Percentiles rank a stretch among this genome's conserved stretches.
phyloP scores from a whole-genome alignment of 2,797 vertebrate genomes.

The Acanthiza pusilla region DNA sequence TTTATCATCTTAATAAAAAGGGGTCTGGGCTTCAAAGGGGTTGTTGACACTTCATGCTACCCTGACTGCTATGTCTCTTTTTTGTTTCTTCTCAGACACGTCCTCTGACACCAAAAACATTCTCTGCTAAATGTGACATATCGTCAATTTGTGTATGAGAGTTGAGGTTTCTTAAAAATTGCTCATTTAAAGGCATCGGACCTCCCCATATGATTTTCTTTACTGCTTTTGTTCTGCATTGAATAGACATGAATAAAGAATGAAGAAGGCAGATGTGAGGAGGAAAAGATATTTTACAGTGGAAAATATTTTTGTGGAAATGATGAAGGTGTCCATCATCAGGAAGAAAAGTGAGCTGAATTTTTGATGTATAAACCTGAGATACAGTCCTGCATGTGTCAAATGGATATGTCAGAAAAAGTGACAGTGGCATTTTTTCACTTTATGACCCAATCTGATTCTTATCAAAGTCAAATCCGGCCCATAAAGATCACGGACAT shows the following conservation, averaged over 20 bases:
- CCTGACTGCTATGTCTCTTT: background rate
- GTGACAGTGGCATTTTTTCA: slow-evolving; percentile 55
- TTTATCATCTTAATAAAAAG: slow-evolving; percentile 23
- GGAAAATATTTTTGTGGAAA: slow-evolving; percentile 7
- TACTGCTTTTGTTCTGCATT: background rate
- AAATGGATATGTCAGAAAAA: slow-evolving; percentile 60
- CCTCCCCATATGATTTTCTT: slow-evolving; percentile 9
- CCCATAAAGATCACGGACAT: slow-evolving; percentile 15
- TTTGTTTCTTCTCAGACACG: slow-evolving; percentile 20
- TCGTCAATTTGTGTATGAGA: background rate
- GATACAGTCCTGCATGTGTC: slow-evolving; percentile 27
- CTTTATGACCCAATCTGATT: slow-evolving; percentile 37
- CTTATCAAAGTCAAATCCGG: slow-evolving; percentile 48
- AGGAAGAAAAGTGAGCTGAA: slow-evolving; percentile 22
- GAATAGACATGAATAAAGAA: background rate
- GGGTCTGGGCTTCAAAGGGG: slow-evolving; percentile 1
- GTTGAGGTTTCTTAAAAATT: slow-evolving; percentile 29
- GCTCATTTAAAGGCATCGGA: background rate
- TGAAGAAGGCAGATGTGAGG: background rate
- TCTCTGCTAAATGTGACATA: background rate
- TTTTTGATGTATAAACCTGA: slow-evolving; percentile 47
- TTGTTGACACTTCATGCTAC: slow-evolving; percentile 4
- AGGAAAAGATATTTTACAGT: background rate
- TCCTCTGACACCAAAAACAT: background rate
- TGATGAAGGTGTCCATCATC: slow-evolving; percentile 8